Evolutionary conservation across 2,113 vertebrate genomes (phyloP).

Genomic region (Burhinus bistriatus): DNA sequence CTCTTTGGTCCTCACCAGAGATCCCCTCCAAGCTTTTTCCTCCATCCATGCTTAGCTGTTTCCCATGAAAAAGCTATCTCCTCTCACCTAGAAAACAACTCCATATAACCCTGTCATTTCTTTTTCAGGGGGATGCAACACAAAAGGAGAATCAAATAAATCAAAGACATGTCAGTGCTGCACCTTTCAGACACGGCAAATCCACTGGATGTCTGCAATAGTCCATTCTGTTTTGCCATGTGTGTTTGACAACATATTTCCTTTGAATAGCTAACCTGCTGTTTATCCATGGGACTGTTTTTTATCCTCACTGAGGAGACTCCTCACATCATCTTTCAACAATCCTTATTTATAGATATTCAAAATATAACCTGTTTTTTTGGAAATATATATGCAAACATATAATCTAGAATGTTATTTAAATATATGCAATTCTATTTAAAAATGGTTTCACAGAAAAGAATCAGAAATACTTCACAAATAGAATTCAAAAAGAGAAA

Average conservation of each 20-base stretch:
- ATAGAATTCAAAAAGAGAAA: not conserved
- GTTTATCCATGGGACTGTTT: not conserved
- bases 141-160: not conserved
- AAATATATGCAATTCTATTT: not conserved
- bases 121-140: not conserved
- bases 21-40: not conserved
- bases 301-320: not conserved
- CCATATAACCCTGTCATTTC: not conserved
- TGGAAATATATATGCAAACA: not conserved
- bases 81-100: not conserved
- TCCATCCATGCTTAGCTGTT: not conserved
- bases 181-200: not conserved
- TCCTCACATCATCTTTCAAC: not conserved
- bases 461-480: not conserved
- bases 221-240: not conserved
- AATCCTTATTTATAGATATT: not conserved
- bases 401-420: not conserved
- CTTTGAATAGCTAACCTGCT: not conserved
- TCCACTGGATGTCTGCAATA: not conserved
- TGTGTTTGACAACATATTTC: not conserved
- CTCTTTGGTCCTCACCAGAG: not conserved
- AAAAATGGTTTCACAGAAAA: not conserved
- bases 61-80: not conserved
- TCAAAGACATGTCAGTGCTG: not conserved
- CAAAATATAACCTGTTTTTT: not conserved